A percentile compares a stretch with the other conserved stretches of the same genome.
Evolutionary conservation across 2,888 invertebrate genomes (phyloP).

Genomic region (Cremastinae sp.): DNA sequence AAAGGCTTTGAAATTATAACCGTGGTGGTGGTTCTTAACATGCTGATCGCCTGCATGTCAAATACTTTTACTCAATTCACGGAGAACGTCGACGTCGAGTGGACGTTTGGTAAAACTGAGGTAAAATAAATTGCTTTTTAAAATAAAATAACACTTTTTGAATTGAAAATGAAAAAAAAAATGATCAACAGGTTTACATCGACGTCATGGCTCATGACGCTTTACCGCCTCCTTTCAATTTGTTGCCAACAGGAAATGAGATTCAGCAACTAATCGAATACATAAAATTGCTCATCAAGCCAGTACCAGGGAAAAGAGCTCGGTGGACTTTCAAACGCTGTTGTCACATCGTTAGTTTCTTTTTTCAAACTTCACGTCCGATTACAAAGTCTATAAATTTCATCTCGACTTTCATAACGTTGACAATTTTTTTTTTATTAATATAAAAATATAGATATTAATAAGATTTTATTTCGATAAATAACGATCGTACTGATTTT

Average conservation of each 20-base stretch:
- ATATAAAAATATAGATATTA: too few species aligned
- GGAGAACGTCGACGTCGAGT: constrained; percentile 87
- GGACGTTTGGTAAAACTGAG: constrained; percentile 89
- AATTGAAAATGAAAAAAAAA: constrained; percentile 7
- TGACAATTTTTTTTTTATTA: background rate
- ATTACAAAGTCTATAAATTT: too few species aligned
- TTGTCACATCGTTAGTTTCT: constrained; percentile 77
- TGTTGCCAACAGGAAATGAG: constrained; percentile 84
- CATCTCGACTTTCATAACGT: too few species aligned
- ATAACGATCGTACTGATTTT: too few species aligned
- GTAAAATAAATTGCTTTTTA: constrained; percentile 62
- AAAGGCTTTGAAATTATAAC: constrained; percentile 85
- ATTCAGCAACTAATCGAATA: constrained; percentile 81
- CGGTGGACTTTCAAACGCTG: constrained; percentile 81
- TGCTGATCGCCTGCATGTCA: constrained; percentile 91
- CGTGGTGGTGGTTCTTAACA: constrained; percentile 88
- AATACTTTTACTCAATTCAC: constrained; percentile 88
- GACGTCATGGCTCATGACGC: constrained; percentile 87
- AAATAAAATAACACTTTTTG: constrained; percentile 4
- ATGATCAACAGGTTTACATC: constrained; percentile 82
- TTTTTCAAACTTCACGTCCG: background rate
- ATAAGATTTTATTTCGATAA: too few species aligned
- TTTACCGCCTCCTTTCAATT: constrained; percentile 87
- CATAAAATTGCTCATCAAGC: constrained; percentile 79
- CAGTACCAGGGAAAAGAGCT: constrained; percentile 78